Evolutionary conservation across 1,140 invertebrate genomes (phyloP).

Genomic region (Battus philenor): DNA sequence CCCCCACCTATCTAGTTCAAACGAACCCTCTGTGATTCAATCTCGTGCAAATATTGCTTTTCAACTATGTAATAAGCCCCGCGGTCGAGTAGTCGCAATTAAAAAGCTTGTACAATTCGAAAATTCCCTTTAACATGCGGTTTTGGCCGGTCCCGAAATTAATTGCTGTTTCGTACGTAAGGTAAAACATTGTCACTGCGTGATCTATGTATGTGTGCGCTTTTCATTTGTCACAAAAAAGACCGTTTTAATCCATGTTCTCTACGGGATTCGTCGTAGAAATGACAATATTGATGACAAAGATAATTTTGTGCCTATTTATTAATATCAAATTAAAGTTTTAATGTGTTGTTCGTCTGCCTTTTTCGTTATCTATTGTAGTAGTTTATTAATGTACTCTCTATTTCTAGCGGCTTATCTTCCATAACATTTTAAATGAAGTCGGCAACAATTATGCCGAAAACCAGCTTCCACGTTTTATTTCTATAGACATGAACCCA

Average conservation of each 20-base stretch:
- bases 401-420: no score
- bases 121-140: conserved; percentile 28
- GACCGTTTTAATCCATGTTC: conserved; percentile 4
- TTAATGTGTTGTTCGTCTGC: no score
- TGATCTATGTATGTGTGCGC: not conserved
- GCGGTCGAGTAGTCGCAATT: conserved; percentile 30
- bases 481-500: no score
- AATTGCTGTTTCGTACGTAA: not conserved
- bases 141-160: conserved; percentile 20
- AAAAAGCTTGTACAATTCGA: conserved; percentile 32
- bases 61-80: conserved; percentile 28
- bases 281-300: no score
- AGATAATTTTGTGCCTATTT: no score
- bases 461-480: no score
- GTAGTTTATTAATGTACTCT: no score
- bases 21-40: conserved; percentile 27
- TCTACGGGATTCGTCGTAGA: no score
- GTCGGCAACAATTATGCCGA: no score
- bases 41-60: conserved; percentile 38
- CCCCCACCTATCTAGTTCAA: conserved; percentile 28
- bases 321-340: no score
- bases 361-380: no score
- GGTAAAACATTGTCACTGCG: not conserved
- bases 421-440: no score
- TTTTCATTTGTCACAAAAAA: conserved; percentile 6